phyloP scores from a whole-genome alignment of 1,140 invertebrate species.

The Atta colombica region DNA sequence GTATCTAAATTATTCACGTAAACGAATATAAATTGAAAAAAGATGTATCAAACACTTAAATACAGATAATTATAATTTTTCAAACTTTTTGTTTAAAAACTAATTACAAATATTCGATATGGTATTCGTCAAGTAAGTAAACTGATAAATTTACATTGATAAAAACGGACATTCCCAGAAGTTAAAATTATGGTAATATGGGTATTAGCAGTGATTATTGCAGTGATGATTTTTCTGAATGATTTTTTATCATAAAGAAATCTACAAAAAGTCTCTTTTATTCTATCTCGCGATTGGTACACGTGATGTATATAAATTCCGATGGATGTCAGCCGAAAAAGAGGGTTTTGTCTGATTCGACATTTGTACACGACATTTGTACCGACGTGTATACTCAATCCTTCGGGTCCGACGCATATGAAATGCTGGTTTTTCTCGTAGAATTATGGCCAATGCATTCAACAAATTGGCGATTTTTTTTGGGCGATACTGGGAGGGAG shows the following conservation, averaged over 20 bases:
- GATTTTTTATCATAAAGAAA: neutral
- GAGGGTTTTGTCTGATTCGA: constrained; percentile 11
- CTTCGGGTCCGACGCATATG: constrained; percentile 16
- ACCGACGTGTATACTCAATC: neutral
- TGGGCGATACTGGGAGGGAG: constrained; percentile 31
- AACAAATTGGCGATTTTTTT: constrained; percentile 82
- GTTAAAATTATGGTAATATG: neutral
- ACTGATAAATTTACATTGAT: too few relatives aligned
- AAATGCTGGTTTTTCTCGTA: constrained; percentile 72
- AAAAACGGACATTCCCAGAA: neutral
- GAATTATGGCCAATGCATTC: constrained; percentile 73
- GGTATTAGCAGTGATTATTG: neutral
- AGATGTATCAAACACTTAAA: constrained; percentile 17
- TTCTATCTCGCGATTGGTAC: neutral
- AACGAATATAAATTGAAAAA: neutral
- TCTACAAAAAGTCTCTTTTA: constrained; percentile 2
- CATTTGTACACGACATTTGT: constrained; percentile 37
- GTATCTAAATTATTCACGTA: neutral
- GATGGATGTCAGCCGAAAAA: constrained; percentile 43
- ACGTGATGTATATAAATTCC: neutral
- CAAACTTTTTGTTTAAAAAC: neutral
- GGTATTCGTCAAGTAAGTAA: neutral
- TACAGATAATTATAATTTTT: neutral
- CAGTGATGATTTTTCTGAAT: neutral
- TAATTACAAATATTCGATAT: neutral